phyloP scores from a whole-genome alignment of 2,888 invertebrate species.

The Arrhopalites spinosus region DNA sequence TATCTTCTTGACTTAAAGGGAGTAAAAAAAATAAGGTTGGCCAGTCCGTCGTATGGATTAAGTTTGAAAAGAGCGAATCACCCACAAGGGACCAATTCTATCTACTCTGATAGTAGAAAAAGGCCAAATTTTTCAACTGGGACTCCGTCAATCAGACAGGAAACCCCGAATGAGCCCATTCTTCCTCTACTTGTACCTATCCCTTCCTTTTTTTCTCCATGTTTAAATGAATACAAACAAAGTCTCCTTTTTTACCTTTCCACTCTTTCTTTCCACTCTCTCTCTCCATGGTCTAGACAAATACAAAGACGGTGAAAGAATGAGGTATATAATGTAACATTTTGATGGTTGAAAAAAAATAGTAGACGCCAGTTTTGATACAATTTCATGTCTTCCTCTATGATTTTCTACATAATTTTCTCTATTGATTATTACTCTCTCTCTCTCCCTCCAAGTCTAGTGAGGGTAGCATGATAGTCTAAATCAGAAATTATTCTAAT shows the following conservation, averaged over 20 bases:
- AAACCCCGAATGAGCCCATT: constrained; percentile 11
- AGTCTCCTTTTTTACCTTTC: not conserved
- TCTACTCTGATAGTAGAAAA: constrained; percentile 31
- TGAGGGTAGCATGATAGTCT: too few relatives aligned
- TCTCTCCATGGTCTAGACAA: not conserved
- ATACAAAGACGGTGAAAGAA: not conserved
- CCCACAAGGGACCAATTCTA: constrained; percentile 24
- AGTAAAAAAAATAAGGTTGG: not conserved
- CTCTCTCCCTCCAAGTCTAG: too few relatives aligned
- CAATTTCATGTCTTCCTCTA: too few relatives aligned
- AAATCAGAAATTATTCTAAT: too few relatives aligned
- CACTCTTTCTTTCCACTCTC: not conserved
- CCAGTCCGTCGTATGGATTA: constrained; percentile 18
- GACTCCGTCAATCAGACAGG: constrained; percentile 33
- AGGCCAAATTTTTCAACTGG: constrained; percentile 34
- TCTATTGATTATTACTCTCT: too few relatives aligned
- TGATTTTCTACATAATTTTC: too few relatives aligned
- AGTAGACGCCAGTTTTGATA: too few relatives aligned
- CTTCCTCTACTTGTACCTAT: not conserved
- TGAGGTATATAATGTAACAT: too few relatives aligned
- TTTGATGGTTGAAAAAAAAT: too few relatives aligned
- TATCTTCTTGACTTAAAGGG: not conserved
- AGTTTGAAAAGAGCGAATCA: constrained; percentile 31
- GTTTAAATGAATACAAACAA: not conserved
- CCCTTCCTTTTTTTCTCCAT: not conserved